Evolutionary conservation across 2,797 vertebrate genomes (phyloP).

Genomic region (Thunnus albacares): DNA sequence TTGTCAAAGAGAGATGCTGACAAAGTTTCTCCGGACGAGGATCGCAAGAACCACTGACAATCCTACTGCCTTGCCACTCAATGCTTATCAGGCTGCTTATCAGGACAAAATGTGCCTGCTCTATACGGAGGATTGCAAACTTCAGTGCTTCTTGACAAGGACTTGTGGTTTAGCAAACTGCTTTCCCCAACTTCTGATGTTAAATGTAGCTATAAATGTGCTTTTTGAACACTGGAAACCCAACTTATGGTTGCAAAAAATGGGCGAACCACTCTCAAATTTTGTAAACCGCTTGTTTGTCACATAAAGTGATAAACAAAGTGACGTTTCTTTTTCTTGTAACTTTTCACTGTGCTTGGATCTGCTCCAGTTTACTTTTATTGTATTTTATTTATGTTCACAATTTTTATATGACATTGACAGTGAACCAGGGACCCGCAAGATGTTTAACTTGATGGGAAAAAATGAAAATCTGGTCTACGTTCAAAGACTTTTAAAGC

Average conservation of each 20-base stretch:
- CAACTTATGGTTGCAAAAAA: constrained; percentile 41
- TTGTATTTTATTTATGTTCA: constrained; percentile 64
- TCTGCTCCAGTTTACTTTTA: constrained; percentile 40
- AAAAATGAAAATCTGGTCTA: constrained; percentile 19
- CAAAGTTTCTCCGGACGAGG: constrained; percentile 49
- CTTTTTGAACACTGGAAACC: constrained; percentile 83
- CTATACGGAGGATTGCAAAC: constrained; percentile 41
- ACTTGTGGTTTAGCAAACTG: constrained; percentile 40
- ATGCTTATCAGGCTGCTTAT: constrained; percentile 59
- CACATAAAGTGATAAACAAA: constrained; percentile 42
- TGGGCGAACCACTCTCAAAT: constrained; percentile 56
- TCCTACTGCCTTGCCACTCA: constrained; percentile 53
- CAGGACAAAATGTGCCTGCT: constrained; percentile 55
- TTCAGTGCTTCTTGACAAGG: constrained; percentile 39
- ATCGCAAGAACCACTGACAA: constrained; percentile 65
- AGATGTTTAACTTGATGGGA: constrained; percentile 19
- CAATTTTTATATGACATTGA: constrained; percentile 45
- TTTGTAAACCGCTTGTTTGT: constrained; percentile 57
- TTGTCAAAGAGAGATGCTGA: constrained; percentile 33
- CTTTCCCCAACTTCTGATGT: constrained; percentile 46
- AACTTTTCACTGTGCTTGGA: constrained; percentile 56
- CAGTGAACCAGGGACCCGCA: constrained; percentile 14
- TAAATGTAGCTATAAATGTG: constrained; percentile 53
- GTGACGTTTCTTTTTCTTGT: constrained; percentile 56
- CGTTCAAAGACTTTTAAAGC: constrained; percentile 21